Base-by-base conservation (phyloP, 2,888 invertebrate genomes). In the Cerastis rubricosa region DNA sequence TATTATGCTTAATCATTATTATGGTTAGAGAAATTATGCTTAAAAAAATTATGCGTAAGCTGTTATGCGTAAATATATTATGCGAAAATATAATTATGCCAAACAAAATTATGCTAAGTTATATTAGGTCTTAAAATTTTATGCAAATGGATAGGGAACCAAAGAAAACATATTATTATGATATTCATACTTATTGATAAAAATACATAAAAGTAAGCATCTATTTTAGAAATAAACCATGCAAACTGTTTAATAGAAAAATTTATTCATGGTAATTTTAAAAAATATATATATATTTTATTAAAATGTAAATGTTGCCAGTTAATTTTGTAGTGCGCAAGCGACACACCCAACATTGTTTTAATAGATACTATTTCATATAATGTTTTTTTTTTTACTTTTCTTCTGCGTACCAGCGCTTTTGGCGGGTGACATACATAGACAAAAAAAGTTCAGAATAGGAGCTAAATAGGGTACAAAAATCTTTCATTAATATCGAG, bases 121-220 rank as follows among this genome's bases (percentile, higher is more conserved):
- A n/a, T n/a, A n/a, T n/a, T n/a, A n/a, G n/a, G n/a, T n/a, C n/a
- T n/a, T n/a, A n/a, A n/a, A n/a, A n/a, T n/a, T n/a, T n/a, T n/a
- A n/a, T n/a, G n/a, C n/a, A n/a, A n/a, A n/a, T n/a, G n/a, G n/a
- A n/a, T n/a, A n/a, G n/a, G n/a, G n/a, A n/a, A n/a, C n/a, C n/a
- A n/a, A n/a, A n/a, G n/a, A 70, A 14, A 57, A 69, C 66, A 77
- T 57, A 67, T 47, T 74, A 63, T 49, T 59, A 75, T 61, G 22
- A 51, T 49, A 74, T 45, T 19, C 7, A 69, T 22, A 29, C 78
- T 66, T 70, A 72, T 64, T 45, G 2, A 57, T 54, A 68, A 29
- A 69, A 71, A 80, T 80, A 79, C 35, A 84, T 84, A 70, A 51
- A n/a, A 57, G 17, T 70, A 71, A 57, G 25, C 29, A 11, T 47